These are phyloP conservation scores for Brachyptera putata DNA, from an alignment of 2,888 invertebrate genomes.

Conservation along the genomic window DNA sequence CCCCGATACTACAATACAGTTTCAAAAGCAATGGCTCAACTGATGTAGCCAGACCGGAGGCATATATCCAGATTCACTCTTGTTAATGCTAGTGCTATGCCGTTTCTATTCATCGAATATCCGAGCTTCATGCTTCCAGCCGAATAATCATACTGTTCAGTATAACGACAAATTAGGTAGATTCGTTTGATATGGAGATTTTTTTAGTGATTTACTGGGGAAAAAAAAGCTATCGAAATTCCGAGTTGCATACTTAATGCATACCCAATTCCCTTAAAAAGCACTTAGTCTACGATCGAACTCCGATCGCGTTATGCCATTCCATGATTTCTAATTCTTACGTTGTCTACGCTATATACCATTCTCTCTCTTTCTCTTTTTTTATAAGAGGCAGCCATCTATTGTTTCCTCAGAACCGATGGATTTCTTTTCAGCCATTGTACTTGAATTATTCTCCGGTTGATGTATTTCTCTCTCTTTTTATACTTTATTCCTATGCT, in stretches of 20 bases:
- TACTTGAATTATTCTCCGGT: constrained; percentile 26
- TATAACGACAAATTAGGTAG: constrained; percentile 28
- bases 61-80: too few relatives aligned
- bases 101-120: too few relatives aligned
- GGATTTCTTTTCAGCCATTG: constrained; percentile 17
- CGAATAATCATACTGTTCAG: constrained; percentile 19
- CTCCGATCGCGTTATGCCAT: constrained; percentile 23
- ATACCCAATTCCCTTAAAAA: constrained; percentile 19
- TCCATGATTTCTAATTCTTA: constrained; percentile 19
- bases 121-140: neutral
- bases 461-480: constrained; percentile 16
- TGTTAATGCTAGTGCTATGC: too few relatives aligned
- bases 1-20: neutral
- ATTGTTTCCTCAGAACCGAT: constrained; percentile 14
- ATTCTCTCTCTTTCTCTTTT: neutral
- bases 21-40: neutral
- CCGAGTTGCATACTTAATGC: constrained; percentile 31
- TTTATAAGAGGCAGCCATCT: neutral
- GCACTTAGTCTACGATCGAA: constrained; percentile 22
- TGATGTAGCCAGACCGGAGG: too few relatives aligned
- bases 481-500: constrained; percentile 13
- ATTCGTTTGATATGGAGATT: constrained; percentile 33
- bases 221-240: neutral
- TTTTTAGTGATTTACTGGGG: constrained; percentile 31
- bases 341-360: neutral